Conservation (phyloP, 1,140 invertebrate genomes). For the Acromyrmex charruanus region DNA sequence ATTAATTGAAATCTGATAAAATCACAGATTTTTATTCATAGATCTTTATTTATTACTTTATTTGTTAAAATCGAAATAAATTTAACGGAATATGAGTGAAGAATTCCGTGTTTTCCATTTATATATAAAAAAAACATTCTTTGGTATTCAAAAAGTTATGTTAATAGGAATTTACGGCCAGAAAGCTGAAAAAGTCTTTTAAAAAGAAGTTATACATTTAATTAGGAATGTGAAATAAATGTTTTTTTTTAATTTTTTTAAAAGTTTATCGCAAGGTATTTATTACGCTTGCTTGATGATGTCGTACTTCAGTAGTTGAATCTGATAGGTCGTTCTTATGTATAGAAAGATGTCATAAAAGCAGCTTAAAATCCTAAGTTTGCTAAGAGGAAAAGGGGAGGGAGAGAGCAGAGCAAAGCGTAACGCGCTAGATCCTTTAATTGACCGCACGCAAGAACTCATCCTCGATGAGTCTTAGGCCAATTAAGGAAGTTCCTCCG, state of each 20-base stretch:
- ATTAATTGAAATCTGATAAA: too few relatives aligned
- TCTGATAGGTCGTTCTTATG: neutral
- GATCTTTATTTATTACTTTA: neutral
- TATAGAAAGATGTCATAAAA: slow-evolving; percentile 45
- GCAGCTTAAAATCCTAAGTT: slow-evolving; percentile 30
- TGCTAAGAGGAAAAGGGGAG: neutral
- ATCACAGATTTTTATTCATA: neutral
- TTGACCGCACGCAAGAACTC: slow-evolving; percentile 66
- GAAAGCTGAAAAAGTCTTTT: neutral
- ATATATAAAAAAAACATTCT: neutral
- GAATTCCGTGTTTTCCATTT: neutral
- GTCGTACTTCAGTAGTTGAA: neutral
- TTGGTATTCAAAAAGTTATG: neutral
- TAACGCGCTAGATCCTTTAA: slow-evolving; percentile 53
- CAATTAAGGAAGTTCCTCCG: slow-evolving; percentile 73
- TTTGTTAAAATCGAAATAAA: slow-evolving; percentile 8
- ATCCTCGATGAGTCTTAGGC: slow-evolving; percentile 53
- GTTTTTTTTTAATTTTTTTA: neutral
- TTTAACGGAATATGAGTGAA: neutral
- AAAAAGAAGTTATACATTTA: neutral
- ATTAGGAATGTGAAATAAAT: neutral
- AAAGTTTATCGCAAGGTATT: neutral
- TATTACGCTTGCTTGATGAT: neutral
- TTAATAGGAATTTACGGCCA: neutral
- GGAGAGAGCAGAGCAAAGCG: neutral